phyloP scores from a whole-genome alignment of 1,140 invertebrate species.

The Camponotus vicinus region DNA sequence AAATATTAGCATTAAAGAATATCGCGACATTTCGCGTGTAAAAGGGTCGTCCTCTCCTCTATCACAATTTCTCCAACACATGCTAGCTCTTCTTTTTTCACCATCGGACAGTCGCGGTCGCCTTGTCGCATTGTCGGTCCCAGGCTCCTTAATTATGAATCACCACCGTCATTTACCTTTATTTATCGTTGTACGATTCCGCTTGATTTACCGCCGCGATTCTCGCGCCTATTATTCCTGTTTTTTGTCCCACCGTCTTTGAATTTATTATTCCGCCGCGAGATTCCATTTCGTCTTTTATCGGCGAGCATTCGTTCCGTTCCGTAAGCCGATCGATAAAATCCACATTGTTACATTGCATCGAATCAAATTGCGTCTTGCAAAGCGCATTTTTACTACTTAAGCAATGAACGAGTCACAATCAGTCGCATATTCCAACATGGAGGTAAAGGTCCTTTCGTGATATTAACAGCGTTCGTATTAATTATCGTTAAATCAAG shows the following conservation, averaged over 20 bases:
- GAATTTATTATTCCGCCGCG: constrained; percentile 74
- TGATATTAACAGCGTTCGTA: neutral
- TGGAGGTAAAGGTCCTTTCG: neutral
- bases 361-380: constrained; percentile 44
- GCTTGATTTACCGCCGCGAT: constrained; percentile 73
- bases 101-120: constrained; percentile 49
- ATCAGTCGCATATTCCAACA: neutral
- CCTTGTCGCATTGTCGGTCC: constrained; percentile 24
- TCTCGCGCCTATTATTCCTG: constrained; percentile 74
- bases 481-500: constrained; percentile 59
- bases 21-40: constrained; percentile 27
- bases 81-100: constrained; percentile 56
- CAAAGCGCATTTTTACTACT: constrained; percentile 1
- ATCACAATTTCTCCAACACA: constrained; percentile 60
- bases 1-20: neutral
- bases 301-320: constrained; percentile 47
- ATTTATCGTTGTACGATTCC: constrained; percentile 71
- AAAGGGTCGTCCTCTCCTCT: constrained; percentile 34
- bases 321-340: constrained; percentile 60
- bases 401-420: neutral
- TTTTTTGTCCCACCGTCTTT: constrained; percentile 64
- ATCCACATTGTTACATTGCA: constrained; percentile 51
- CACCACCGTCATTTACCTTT: constrained; percentile 73
- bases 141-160: constrained; percentile 75
- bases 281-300: constrained; percentile 66